Conservation (phyloP, 2,888 invertebrate genomes). For the Spisula subtruncata region DNA sequence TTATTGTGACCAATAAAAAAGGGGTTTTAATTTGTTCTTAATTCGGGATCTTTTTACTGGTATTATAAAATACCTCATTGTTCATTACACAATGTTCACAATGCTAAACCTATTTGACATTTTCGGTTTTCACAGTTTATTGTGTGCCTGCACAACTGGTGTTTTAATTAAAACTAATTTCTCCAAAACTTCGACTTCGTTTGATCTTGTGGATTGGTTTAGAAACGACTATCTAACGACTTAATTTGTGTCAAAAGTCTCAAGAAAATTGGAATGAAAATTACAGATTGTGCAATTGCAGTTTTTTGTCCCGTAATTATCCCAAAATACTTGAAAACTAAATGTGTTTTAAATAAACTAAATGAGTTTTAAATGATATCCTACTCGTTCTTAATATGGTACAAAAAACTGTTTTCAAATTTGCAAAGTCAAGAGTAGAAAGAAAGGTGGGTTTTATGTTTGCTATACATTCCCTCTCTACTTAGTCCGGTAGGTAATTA, state of each 20-base stretch:
- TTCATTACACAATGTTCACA: not conserved
- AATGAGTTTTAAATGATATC: conserved; percentile 43
- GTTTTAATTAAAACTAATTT: not conserved
- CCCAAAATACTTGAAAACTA: not conserved
- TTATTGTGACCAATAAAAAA: not conserved
- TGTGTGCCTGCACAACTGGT: not conserved
- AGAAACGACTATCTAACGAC: not conserved
- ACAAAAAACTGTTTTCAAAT: conserved; percentile 4
- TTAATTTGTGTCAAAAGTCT: not conserved
- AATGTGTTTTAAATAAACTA: conserved; percentile 29
- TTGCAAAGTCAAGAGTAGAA: conserved; percentile 43
- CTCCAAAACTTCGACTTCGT: not conserved
- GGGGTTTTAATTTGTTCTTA: not conserved
- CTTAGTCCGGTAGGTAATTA: conserved; percentile 31
- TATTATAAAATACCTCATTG: conserved; percentile 1
- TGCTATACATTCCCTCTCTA: not conserved
- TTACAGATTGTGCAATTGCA: not conserved
- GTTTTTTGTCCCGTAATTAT: not conserved
- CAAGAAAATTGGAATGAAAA: not conserved
- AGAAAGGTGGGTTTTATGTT: conserved; percentile 30
- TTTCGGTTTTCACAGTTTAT: not conserved
- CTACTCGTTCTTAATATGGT: not conserved
- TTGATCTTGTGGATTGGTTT: not conserved
- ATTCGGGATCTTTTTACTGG: not conserved
- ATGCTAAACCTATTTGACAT: not conserved